Evolutionary conservation across 2,113 vertebrate genomes (phyloP).

Genomic region (Nanger granti): DNA sequence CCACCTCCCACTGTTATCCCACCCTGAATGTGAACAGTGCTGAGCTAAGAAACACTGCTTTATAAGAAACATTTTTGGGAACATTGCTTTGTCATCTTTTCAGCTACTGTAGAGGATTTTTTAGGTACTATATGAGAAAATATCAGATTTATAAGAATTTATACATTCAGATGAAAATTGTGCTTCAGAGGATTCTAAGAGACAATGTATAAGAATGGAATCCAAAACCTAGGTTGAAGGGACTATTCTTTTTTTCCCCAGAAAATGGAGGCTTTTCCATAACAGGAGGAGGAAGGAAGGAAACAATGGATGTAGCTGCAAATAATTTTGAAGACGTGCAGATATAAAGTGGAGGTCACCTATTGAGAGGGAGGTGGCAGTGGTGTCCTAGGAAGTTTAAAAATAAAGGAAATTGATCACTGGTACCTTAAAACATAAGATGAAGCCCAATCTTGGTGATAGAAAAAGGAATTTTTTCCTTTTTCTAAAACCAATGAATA

Average conservation of each 20-base stretch:
- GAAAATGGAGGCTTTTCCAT: not conserved
- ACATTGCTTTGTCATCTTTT: not conserved
- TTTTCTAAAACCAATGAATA: slow-evolving; percentile 1
- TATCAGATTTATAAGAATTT: not conserved
- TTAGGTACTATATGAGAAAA: not conserved
- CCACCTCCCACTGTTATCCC: not conserved
- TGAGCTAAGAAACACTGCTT: not conserved
- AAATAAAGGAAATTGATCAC: not conserved
- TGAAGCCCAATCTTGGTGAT: not conserved
- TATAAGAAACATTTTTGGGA: not conserved
- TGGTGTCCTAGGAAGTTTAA: not conserved
- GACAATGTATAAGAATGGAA: not conserved
- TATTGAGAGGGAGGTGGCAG: not conserved
- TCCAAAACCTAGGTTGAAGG: not conserved
- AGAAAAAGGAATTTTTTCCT: not conserved
- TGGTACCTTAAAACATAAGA: not conserved
- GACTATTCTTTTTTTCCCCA: not conserved
- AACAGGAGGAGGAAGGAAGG: not conserved
- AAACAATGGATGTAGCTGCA: not conserved
- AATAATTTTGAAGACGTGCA: not conserved
- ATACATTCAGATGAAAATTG: not conserved
- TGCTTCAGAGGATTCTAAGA: not conserved
- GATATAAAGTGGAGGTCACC: not conserved
- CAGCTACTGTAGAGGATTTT: not conserved
- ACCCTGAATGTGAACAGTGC: not conserved